Base-by-base conservation (phyloP, 2,888 invertebrate species). In the Apodemia hepburni region DNA sequence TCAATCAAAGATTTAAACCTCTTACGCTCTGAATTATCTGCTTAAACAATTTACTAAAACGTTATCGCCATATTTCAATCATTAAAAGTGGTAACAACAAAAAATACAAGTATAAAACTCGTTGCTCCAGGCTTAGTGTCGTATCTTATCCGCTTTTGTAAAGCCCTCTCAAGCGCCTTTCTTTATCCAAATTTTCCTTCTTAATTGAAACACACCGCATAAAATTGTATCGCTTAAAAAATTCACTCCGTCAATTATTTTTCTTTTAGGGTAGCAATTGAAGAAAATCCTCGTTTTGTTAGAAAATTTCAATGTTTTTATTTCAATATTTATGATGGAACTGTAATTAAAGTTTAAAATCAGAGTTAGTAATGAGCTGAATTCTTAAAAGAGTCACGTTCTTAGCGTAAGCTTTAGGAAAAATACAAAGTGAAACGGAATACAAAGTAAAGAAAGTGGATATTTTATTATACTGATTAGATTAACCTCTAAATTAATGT, bases 201-300 rank as follows among this genome's bases (percentile, higher is more conserved):
- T 72, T 74, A 74, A 73, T 77, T 71, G 73, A 72, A 69, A 74
- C 75, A 74, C 73, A 69, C 73, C 66, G 69, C 72, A 75, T 73
- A 80, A 77, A 73, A 72, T 75, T 72, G 69, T 74, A 72, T 73
- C 73, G 69, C 74, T 82, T 73, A 81, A 81, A 79, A 80, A 58
- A 84, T 78, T 81, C 74, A 80, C 70, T 68, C 67, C 64, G 66
- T 67, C 76, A 75, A 78, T 84, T 83, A 81, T 77, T 81, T 76
- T 73, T 69, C 68, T 64, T 61, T 65, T 59, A 49, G 42, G 38
- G 58, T 64, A 69, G 51, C 58, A 45, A 58, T 62, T 35, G 42
- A 51, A 27, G 45, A 38, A 51, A 61, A 62, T 59, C 49, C 59
- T 59, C 51, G 47, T 33, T 51, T 58, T 51, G 45, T 49, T 35